Evolutionary conservation across 1,140 invertebrate species (phyloP).

Genomic region (Drosophila varians): DNA sequence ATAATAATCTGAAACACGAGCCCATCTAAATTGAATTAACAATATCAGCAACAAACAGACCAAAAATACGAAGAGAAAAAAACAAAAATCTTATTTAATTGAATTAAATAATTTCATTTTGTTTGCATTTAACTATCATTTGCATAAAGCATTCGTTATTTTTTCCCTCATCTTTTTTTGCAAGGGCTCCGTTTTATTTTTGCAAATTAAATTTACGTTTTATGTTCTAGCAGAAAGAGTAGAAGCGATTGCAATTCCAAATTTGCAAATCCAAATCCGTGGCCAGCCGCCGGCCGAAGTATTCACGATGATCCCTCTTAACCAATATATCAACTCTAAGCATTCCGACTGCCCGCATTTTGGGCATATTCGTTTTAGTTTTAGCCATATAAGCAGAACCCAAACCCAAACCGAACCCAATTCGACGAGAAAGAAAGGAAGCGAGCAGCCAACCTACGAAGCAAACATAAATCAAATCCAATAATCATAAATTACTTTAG

Average conservation of each 20-base stretch:
- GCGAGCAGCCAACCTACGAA: neutral
- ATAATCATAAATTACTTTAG: slow-evolving; percentile 37
- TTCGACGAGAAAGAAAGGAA: slow-evolving; percentile 1
- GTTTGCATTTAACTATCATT: slow-evolving; percentile 66
- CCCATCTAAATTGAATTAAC: slow-evolving; percentile 38
- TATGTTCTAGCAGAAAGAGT: slow-evolving; percentile 71
- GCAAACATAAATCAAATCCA: slow-evolving; percentile 45
- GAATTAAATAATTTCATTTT: slow-evolving; percentile 80
- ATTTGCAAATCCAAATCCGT: neutral
- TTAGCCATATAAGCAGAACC: slow-evolving; percentile 49
- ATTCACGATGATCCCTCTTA: slow-evolving; percentile 39
- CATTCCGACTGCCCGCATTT: slow-evolving; percentile 59
- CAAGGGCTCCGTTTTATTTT: slow-evolving; percentile 27
- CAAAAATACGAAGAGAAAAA: slow-evolving; percentile 16
- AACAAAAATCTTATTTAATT: slow-evolving; percentile 81
- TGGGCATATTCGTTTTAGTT: slow-evolving; percentile 29
- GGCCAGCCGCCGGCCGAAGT: slow-evolving; percentile 36
- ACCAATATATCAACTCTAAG: slow-evolving; percentile 27
- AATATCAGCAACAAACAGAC: slow-evolving; percentile 2
- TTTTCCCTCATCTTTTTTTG: slow-evolving; percentile 18
- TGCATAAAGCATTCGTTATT: slow-evolving; percentile 45
- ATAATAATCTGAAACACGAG: neutral
- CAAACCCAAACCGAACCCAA: neutral
- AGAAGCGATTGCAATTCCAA: slow-evolving; percentile 12
- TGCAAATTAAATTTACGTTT: slow-evolving; percentile 57